These are phyloP conservation scores for Anthophora plumipes DNA, from an alignment of 2,888 invertebrate species.

Conservation along the genomic window DNA sequence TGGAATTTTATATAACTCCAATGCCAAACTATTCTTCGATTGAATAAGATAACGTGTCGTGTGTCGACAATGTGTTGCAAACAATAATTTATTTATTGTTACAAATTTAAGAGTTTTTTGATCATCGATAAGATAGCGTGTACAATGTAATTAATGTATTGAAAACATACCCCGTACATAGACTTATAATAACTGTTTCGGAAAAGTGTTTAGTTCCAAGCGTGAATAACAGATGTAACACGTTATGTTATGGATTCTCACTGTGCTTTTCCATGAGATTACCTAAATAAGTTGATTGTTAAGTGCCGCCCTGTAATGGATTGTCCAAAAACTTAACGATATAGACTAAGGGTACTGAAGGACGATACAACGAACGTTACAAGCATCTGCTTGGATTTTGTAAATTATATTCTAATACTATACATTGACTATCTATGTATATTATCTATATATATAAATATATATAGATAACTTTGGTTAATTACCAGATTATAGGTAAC, in stretches of 20 bases:
- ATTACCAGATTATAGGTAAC: conserved; percentile 64
- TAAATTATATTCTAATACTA: conserved; percentile 67
- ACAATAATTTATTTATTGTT: conserved; percentile 73
- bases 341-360: conserved; percentile 62
- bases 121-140: conserved; percentile 51
- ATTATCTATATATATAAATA: conserved; percentile 48
- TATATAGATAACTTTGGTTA: conserved; percentile 71
- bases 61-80: conserved; percentile 63
- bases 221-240: conserved; percentile 45
- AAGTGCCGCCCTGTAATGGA: conserved; percentile 51
- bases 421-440: conserved; percentile 65
- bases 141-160: conserved; percentile 60
- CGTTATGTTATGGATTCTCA: conserved; percentile 55
- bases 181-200: conserved; percentile 38
- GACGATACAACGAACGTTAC: conserved; percentile 71
- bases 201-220: conserved; percentile 44
- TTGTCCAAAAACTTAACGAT: conserved; percentile 63
- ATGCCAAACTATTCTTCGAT: conserved; percentile 74
- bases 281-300: conserved; percentile 52
- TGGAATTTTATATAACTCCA: conserved; percentile 82
- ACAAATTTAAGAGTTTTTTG: conserved; percentile 62
- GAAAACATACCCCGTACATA: conserved; percentile 53
- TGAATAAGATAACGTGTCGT: conserved; percentile 60
- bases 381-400: conserved; percentile 63
- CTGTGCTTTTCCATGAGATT: conserved; percentile 47